Percentiles rank a stretch among this genome's conserved stretches.
Evolutionary conservation across 1,140 invertebrate genomes (phyloP).

Genomic region (Diuraphis noxia): DNA sequence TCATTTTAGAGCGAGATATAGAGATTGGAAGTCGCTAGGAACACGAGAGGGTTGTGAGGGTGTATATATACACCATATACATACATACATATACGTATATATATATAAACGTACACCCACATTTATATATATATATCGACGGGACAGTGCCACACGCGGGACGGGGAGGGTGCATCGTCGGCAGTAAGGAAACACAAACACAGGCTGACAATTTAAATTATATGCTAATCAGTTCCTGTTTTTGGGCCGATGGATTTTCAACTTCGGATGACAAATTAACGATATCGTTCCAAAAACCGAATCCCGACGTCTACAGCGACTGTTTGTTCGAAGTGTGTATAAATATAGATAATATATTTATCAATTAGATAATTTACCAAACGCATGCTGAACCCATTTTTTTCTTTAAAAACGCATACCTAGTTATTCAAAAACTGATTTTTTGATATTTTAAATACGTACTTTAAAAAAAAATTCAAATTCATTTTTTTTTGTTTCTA

Average conservation of each 20-base stretch:
- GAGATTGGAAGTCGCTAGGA: constrained; percentile 20
- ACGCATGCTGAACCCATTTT: too few relatives aligned
- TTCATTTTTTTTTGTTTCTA: too few relatives aligned
- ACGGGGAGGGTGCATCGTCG: not conserved
- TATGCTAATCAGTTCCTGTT: constrained; percentile 53
- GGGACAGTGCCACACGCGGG: not conserved
- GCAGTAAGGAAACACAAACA: constrained; percentile 34
- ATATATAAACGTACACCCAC: not conserved
- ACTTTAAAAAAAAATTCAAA: too few relatives aligned
- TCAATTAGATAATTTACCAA: too few relatives aligned
- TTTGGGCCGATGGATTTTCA: constrained; percentile 29
- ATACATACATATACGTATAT: not conserved
- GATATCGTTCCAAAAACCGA: not conserved
- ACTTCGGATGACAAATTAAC: constrained; percentile 41
- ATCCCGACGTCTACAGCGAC: not conserved
- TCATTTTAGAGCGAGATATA: constrained; percentile 41
- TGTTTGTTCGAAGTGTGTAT: not conserved
- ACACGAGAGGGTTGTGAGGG: not conserved
- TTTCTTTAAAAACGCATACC: too few relatives aligned
- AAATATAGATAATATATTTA: too few relatives aligned
- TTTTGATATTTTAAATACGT: too few relatives aligned
- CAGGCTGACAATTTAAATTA: constrained; percentile 35
- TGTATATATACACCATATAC: not conserved
- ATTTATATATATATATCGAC: not conserved
- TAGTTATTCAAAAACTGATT: too few relatives aligned